These are phyloP conservation scores for Hyposoter dolosus DNA, from an alignment of 2,888 invertebrate genomes.

Conservation along the genomic window DNA sequence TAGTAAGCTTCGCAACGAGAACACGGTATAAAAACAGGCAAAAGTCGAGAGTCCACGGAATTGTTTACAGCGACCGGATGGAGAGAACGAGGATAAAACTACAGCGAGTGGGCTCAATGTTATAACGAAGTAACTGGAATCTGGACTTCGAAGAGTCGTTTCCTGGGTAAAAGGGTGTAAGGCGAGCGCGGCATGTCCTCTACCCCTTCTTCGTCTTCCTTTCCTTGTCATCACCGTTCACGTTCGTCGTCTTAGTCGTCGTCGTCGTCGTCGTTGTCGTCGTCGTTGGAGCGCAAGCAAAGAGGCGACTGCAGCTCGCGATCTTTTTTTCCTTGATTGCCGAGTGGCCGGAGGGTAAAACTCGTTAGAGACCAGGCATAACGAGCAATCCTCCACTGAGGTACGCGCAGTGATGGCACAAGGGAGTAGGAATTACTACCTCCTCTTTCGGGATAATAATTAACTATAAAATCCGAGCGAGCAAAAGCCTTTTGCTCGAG, in stretches of 20 bases:
- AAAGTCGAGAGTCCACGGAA: slow-evolving; percentile 60
- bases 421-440: slow-evolving; percentile 29
- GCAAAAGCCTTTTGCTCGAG: slow-evolving; percentile 58
- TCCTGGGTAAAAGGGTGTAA: slow-evolving; percentile 65
- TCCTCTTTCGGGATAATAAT: slow-evolving; percentile 69
- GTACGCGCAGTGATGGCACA: slow-evolving; percentile 32
- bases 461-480: slow-evolving; percentile 71
- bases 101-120: slow-evolving; percentile 53
- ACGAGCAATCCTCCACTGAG: slow-evolving; percentile 71
- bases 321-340: slow-evolving; percentile 66
- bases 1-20: slow-evolving; percentile 40
- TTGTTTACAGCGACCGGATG: slow-evolving; percentile 63
- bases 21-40: slow-evolving; percentile 49
- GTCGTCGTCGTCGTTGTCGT: slow-evolving; percentile 49
- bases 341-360: slow-evolving; percentile 69
- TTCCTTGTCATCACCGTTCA: slow-evolving; percentile 42
- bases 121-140: slow-evolving; percentile 70
- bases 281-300: slow-evolving; percentile 51
- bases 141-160: slow-evolving; percentile 65
- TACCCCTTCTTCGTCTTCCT: slow-evolving; percentile 36
- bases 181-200: slow-evolving; percentile 56
- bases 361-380: slow-evolving; percentile 74
- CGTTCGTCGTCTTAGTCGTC: slow-evolving; percentile 47
- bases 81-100: slow-evolving; percentile 28
- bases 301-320: slow-evolving; percentile 58